Evolutionary conservation across 1,140 invertebrate species (phyloP).

Genomic region (Steinernema khuongi): DNA sequence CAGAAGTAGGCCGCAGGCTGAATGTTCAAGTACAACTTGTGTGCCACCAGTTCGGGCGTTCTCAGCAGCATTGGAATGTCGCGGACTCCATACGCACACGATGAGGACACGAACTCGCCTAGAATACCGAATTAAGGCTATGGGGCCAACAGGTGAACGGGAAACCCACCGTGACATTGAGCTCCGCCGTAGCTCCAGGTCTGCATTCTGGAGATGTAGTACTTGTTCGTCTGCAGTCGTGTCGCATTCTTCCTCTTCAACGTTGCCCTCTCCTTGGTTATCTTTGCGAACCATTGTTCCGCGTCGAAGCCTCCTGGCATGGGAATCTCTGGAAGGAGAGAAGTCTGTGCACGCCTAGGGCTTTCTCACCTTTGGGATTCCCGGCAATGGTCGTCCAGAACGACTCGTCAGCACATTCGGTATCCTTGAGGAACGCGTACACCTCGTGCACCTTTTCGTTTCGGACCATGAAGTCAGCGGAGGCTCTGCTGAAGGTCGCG

Average conservation of each 20-base stretch:
- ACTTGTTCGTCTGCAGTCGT: not conserved
- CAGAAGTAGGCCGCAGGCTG: constrained; percentile 51
- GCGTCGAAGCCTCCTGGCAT: constrained; percentile 1
- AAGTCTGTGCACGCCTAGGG: not conserved
- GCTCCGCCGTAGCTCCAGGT: not conserved
- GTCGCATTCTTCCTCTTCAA: not conserved
- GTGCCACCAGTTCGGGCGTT: constrained; percentile 45
- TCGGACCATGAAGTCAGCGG: constrained; percentile 25
- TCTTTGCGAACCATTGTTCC: not conserved
- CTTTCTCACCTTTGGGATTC: constrained; percentile 14
- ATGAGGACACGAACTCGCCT: constrained; percentile 24
- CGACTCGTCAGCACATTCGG: constrained; percentile 20
- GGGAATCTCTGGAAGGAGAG: not conserved
- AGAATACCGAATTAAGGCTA: constrained; percentile 5
- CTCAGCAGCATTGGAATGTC: constrained; percentile 42
- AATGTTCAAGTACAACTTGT: constrained; percentile 50
- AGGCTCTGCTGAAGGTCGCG: constrained; percentile 34
- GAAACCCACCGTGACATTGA: not conserved
- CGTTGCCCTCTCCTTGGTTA: not conserved
- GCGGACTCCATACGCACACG: constrained; percentile 49
- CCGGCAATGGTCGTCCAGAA: constrained; percentile 26
- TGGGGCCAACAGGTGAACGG: not conserved
- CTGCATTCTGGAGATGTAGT: constrained; percentile 32
- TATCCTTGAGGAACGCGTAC: constrained; percentile 18
- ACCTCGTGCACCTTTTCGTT: constrained; percentile 7